phyloP scores from a whole-genome alignment of 1,140 invertebrate species.

The Procambarus clarkii region DNA sequence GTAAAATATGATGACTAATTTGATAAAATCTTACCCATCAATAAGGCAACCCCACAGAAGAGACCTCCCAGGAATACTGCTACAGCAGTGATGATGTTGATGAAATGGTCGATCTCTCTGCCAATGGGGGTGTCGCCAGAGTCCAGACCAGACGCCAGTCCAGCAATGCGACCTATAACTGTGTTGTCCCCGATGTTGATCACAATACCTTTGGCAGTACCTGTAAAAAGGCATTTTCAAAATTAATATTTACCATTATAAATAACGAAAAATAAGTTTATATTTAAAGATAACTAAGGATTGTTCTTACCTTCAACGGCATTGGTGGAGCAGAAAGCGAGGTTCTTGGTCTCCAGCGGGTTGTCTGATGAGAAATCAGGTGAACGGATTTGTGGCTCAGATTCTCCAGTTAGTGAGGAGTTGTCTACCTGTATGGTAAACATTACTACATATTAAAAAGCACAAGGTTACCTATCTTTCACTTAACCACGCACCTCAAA shows the following conservation, averaged over 20 bases:
- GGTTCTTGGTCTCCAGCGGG: slow-evolving; percentile 83
- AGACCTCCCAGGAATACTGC: slow-evolving; percentile 98
- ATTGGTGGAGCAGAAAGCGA: slow-evolving; percentile 85
- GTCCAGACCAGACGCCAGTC: slow-evolving; percentile 84
- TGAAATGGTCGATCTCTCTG: slow-evolving; percentile 96
- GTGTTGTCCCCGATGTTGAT: slow-evolving; percentile 88
- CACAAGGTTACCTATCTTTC: not conserved
- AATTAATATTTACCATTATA: too few relatives aligned
- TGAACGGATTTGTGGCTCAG: slow-evolving; percentile 81
- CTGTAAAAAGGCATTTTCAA: slow-evolving; percentile 74
- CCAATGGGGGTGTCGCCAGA: slow-evolving; percentile 88
- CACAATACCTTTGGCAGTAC: slow-evolving; percentile 85
- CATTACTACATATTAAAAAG: not conserved
- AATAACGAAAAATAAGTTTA: not conserved
- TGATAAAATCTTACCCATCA: slow-evolving; percentile 80
- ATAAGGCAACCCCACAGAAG: slow-evolving; percentile 98
- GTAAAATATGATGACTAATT: not conserved
- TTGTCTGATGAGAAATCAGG: slow-evolving; percentile 82
- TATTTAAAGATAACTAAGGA: not conserved
- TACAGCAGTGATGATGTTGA: slow-evolving; percentile 98
- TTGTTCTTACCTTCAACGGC: slow-evolving; percentile 78
- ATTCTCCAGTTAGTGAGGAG: slow-evolving; percentile 87
- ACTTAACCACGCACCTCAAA: too few relatives aligned
- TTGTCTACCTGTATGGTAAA: slow-evolving; percentile 80
- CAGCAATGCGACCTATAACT: slow-evolving; percentile 90